A percentile compares a stretch with the other conserved stretches of the same genome.
Conservation (phyloP, 2,113 vertebrate genomes). For the Illadopsis cleaveri region DNA sequence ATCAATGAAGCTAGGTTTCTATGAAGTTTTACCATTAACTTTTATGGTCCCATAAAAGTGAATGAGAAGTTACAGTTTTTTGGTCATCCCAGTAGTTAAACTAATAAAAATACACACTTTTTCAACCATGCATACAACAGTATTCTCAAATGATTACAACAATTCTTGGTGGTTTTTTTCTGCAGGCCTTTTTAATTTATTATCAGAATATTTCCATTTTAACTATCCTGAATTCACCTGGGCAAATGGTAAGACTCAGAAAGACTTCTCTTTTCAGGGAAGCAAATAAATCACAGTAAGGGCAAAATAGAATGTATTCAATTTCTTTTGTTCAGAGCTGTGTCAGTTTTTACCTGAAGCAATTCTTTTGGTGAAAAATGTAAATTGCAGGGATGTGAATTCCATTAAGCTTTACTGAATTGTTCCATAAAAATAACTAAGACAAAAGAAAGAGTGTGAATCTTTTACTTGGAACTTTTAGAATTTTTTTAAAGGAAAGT, state of each 20-base stretch:
- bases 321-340: neutral
- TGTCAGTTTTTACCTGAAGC: neutral
- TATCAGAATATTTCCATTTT: neutral
- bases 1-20: neutral
- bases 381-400: neutral
- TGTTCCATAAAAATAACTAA: neutral
- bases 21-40: slow-evolving; percentile 7
- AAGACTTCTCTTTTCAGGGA: neutral
- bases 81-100: neutral
- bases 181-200: neutral
- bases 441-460: neutral
- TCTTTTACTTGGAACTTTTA: neutral
- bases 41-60: neutral
- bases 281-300: neutral
- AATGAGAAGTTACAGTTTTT: neutral
- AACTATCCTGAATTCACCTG: neutral
- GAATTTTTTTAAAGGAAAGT: neutral
- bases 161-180: neutral
- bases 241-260: neutral
- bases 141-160: neutral
- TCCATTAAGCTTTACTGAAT: neutral
- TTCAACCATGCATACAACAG: neutral
- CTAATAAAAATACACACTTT: neutral
- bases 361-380: neutral
- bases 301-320: neutral